Conservation (phyloP, 92 coral and sea anemone species). For the Epizoanthus stellaris region DNA sequence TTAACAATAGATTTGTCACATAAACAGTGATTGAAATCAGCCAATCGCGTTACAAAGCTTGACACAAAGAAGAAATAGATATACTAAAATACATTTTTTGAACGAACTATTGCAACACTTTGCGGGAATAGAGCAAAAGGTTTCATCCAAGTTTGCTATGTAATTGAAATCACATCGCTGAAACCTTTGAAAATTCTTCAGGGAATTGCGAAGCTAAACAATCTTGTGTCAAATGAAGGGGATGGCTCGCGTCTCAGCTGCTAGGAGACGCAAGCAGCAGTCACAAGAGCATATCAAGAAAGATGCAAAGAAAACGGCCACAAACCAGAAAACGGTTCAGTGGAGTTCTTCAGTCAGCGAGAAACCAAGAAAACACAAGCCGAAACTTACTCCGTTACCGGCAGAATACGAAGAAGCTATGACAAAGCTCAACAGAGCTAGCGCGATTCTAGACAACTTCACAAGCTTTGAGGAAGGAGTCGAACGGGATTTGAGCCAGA, state of each 20-base stretch:
- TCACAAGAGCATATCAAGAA: background rate
- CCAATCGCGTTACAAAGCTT: background rate
- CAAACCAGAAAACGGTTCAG: slow-evolving; percentile 27
- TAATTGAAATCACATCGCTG: background rate
- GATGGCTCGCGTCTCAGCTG: slow-evolving; percentile 5
- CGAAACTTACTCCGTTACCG: background rate
- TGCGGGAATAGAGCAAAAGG: background rate
- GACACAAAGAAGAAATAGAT: background rate
- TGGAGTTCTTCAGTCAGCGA: slow-evolving; percentile 21
- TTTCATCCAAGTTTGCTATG: background rate
- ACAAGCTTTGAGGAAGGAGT: slow-evolving; percentile 72
- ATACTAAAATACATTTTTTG: background rate
- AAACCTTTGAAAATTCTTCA: background rate
- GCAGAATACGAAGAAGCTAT: slow-evolving; percentile 71
- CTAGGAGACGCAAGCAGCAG: slow-evolving; percentile 26
- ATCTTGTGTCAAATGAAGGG: slow-evolving; percentile 14
- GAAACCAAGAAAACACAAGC: slow-evolving; percentile 6
- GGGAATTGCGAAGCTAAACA: background rate
- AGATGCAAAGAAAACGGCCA: slow-evolving; percentile 1
- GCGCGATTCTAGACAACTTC: slow-evolving; percentile 73
- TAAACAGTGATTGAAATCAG: background rate
- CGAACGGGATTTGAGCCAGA: slow-evolving; percentile 59
- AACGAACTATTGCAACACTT: background rate
- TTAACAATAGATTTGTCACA: background rate
- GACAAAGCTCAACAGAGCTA: slow-evolving; percentile 65